Percentiles rank a stretch among this genome's conserved stretches.
These are phyloP conservation scores for Habrosyne pyritoides DNA, from an alignment of 2,888 invertebrate genomes.

Conservation along the genomic window DNA sequence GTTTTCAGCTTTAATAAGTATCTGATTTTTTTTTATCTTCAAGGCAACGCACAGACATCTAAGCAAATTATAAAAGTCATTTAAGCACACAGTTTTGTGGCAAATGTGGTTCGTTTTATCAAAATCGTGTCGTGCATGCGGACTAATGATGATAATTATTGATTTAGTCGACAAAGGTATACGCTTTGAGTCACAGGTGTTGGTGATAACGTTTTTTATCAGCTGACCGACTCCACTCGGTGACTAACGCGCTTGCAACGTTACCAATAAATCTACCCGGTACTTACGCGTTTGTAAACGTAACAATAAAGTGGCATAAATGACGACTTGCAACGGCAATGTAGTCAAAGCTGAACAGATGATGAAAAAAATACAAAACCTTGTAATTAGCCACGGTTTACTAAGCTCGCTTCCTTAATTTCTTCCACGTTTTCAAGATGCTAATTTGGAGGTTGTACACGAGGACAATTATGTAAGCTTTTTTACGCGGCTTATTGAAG, in stretches of 20 bases:
- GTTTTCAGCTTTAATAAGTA: no score
- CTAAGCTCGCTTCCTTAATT: background rate
- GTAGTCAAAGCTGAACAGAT: background rate
- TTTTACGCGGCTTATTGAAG: background rate
- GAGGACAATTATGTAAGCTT: background rate
- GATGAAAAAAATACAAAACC: background rate
- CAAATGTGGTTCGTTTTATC: background rate
- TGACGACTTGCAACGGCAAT: background rate
- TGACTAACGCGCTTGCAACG: background rate
- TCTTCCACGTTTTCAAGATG: background rate
- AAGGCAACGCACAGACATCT: background rate
- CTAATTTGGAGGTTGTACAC: background rate
- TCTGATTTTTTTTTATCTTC: background rate
- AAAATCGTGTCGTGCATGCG: background rate
- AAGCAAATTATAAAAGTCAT: background rate
- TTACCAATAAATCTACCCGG: background rate
- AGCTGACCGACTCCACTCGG: background rate
- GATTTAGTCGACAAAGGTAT: background rate
- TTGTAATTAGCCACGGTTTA: background rate
- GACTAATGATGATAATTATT: background rate
- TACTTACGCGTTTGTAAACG: background rate
- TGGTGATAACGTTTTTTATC: background rate
- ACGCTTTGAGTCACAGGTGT: constrained; percentile 1
- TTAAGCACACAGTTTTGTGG: background rate
- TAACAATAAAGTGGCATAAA: background rate